Evolutionary conservation across 2,888 invertebrate genomes (phyloP).

Genomic region (Heliconius ethilla): DNA sequence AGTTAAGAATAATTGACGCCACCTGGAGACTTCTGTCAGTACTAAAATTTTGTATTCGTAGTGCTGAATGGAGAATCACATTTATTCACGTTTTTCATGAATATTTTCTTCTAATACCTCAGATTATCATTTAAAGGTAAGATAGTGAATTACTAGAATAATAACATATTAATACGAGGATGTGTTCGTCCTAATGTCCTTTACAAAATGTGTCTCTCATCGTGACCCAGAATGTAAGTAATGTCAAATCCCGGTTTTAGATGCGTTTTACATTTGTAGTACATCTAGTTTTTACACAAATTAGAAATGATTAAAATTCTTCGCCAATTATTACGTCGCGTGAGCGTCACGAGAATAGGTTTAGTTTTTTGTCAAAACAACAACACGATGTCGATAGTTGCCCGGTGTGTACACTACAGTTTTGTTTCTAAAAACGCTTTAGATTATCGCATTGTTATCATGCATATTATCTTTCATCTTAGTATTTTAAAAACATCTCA

Average conservation of each 20-base stretch:
- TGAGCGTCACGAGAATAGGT: conserved; percentile 21
- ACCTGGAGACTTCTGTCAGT: conserved; percentile 64
- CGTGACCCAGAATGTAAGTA: conserved; percentile 73
- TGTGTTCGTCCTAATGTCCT: conserved; percentile 45
- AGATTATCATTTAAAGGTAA: conserved; percentile 76
- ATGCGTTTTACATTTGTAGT: conserved; percentile 57
- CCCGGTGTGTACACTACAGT: conserved; percentile 48
- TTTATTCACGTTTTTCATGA: conserved; percentile 80
- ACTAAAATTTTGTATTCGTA: conserved; percentile 82
- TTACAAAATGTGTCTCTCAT: conserved; percentile 61
- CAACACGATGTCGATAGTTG: conserved; percentile 51
- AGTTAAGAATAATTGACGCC: conserved; percentile 52
- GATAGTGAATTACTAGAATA: conserved; percentile 49
- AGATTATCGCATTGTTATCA: conserved; percentile 75
- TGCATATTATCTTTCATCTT: conserved; percentile 68
- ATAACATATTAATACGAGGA: conserved; percentile 42
- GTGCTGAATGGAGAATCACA: conserved; percentile 80
- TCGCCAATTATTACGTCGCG: not conserved
- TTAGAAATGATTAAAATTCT: conserved; percentile 13
- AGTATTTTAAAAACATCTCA: conserved; percentile 53
- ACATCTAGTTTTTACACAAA: conserved; percentile 30
- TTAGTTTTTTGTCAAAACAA: conserved; percentile 46
- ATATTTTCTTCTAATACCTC: conserved; percentile 71
- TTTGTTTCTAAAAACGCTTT: conserved; percentile 53
- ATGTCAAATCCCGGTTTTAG: conserved; percentile 79